A percentile compares a stretch with the other conserved stretches of the same genome.
Evolutionary conservation across 1,140 invertebrate genomes (phyloP).

Genomic region (Periplaneta americana): DNA sequence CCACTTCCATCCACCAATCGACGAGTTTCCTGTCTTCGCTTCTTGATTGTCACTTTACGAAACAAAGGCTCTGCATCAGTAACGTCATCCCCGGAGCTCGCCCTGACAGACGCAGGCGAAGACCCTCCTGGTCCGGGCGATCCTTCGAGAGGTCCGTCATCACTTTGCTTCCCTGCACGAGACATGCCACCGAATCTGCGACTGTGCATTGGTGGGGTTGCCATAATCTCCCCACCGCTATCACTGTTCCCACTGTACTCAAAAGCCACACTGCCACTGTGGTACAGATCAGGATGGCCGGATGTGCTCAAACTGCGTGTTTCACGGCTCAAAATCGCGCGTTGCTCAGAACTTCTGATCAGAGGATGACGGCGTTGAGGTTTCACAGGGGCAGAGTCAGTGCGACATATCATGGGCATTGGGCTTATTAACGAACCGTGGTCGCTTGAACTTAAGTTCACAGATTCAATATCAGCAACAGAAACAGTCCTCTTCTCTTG

Average conservation of each 20-base stretch:
- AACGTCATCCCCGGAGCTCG: constrained; percentile 28
- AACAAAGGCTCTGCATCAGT: constrained; percentile 40
- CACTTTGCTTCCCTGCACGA: background rate
- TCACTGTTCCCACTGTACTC: constrained; percentile 9
- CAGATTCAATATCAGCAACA: background rate
- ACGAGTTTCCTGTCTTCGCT: constrained; percentile 22
- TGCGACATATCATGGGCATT: background rate
- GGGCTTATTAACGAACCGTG: background rate
- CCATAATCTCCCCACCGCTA: constrained; percentile 9
- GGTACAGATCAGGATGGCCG: background rate
- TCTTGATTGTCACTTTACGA: constrained; percentile 41
- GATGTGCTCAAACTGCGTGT: background rate
- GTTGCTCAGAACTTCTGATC: background rate
- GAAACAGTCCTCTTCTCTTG: background rate
- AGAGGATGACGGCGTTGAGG: background rate
- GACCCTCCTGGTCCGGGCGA: background rate
- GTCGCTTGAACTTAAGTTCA: background rate
- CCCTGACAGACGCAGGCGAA: constrained; percentile 15
- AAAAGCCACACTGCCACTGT: background rate
- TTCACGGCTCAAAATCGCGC: background rate
- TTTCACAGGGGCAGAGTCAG: background rate
- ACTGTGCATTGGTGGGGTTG: constrained; percentile 3
- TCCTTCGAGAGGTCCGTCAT: background rate
- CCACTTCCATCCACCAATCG: constrained; percentile 4
- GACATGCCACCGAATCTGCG: background rate